These are phyloP conservation scores for Oreochromis mossambicus DNA, from an alignment of 2,797 vertebrate species.

Conservation along the genomic window DNA sequence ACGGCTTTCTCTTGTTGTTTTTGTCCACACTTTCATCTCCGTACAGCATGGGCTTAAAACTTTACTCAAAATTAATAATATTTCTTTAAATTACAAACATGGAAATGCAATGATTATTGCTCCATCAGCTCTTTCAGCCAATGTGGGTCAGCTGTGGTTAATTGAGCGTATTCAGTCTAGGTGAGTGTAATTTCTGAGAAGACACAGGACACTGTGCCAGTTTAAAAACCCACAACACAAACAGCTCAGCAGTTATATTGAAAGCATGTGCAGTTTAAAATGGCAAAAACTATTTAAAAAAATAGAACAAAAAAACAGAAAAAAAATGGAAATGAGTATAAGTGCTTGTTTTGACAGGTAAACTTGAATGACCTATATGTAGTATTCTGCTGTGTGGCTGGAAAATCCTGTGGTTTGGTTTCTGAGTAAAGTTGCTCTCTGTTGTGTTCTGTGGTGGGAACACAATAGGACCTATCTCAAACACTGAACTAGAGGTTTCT, in stretches of 20 bases:
- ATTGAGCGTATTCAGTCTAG: neutral
- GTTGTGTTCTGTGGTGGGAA: neutral
- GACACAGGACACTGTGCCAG: neutral
- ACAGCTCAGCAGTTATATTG: neutral
- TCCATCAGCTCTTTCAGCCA: neutral
- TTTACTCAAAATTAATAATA: neutral
- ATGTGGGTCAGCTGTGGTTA: neutral
- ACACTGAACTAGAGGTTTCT: neutral
- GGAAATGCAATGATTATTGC: neutral
- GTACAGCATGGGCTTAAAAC: fast-evolving
- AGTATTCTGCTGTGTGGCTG: neutral
- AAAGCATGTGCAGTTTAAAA: neutral
- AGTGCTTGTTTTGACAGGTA: neutral
- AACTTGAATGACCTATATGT: neutral
- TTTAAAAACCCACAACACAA: neutral
- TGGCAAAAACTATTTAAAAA: neutral
- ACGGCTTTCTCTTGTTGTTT: neutral
- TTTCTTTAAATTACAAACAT: neutral
- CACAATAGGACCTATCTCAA: neutral
- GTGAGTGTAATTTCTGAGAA: neutral
- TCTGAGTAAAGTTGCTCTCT: neutral
- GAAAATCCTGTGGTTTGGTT: neutral
- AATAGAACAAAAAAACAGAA: neutral
- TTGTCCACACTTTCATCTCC: neutral
- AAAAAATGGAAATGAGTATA: neutral